These are phyloP conservation scores for Pygmarrhopalites habei DNA, from an alignment of 1,140 invertebrate genomes.

Conservation along the genomic window DNA sequence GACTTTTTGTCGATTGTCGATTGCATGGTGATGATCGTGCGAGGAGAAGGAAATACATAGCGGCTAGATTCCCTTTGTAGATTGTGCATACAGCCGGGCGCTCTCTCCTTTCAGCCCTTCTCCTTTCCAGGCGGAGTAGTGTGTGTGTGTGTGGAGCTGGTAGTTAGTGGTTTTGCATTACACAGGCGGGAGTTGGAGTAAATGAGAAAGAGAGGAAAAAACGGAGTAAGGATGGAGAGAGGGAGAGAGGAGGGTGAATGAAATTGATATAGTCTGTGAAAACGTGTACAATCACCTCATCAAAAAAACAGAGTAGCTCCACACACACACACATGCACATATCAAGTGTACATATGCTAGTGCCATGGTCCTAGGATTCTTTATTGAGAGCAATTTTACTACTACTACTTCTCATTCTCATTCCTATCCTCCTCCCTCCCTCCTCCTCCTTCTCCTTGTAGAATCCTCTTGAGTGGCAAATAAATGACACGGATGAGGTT, in stretches of 20 bases:
- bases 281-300: not conserved
- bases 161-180: not conserved
- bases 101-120: not conserved
- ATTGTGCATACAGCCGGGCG: not conserved
- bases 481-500: conserved; percentile 12
- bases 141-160: not conserved
- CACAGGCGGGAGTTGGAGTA: not conserved
- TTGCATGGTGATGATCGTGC: not conserved
- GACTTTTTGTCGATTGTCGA: not conserved
- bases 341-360: too few species aligned
- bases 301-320: too few species aligned
- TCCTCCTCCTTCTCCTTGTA: not conserved
- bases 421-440: too few species aligned
- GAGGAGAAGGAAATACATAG: not conserved
- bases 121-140: not conserved
- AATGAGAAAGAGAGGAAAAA: not conserved
- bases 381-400: too few species aligned
- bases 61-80: not conserved
- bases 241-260: not conserved
- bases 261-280: not conserved
- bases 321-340: too few species aligned
- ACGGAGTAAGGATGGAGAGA: not conserved
- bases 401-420: too few species aligned
- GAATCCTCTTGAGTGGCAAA: not conserved
- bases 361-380: too few species aligned